A percentile compares a stretch with the other conserved stretches of the same genome.
Conservation (phyloP, 2,797 vertebrate species). For the Enteromius unitaeniatus region DNA sequence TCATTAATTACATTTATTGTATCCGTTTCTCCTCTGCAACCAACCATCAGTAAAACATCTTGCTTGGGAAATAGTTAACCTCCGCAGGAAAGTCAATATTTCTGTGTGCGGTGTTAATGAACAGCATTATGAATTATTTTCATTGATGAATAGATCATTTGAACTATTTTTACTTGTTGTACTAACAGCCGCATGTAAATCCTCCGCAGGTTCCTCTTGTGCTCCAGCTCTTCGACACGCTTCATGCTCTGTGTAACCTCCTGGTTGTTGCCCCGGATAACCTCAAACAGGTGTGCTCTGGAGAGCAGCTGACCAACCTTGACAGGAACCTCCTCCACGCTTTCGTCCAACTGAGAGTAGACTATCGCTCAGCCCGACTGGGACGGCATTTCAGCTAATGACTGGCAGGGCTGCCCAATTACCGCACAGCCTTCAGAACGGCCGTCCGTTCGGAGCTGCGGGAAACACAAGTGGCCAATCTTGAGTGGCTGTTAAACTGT, state of each 20-base stretch:
- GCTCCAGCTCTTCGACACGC: slow-evolving; percentile 97
- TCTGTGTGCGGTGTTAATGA: not conserved
- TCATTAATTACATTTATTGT: not conserved
- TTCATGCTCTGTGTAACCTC: slow-evolving; percentile 98
- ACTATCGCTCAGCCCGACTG: slow-evolving; percentile 94
- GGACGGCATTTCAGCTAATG: slow-evolving; percentile 98
- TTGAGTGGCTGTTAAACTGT: slow-evolving; percentile 28
- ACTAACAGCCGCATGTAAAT: not conserved
- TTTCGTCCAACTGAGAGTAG: slow-evolving; percentile 96
- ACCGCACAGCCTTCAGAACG: slow-evolving; percentile 45
- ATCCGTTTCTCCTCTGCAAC: not conserved
- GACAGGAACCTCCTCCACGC: slow-evolving; percentile 98
- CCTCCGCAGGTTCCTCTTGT: slow-evolving; percentile 89
- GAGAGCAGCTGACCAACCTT: slow-evolving; percentile 97
- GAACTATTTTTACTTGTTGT: not conserved
- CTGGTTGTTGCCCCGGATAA: slow-evolving; percentile 99
- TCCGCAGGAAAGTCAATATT: not conserved
- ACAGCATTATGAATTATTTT: not conserved
- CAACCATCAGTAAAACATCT: not conserved
- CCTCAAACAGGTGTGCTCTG: slow-evolving; percentile 98
- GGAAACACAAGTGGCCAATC: slow-evolving; percentile 45
- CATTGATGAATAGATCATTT: not conserved
- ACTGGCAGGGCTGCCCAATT: slow-evolving; percentile 47
- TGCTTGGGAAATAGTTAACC: not conserved
- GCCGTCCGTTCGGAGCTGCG: slow-evolving; percentile 68